Base-by-base conservation (phyloP, 2,113 vertebrate species). In the Junco hyemalis region DNA sequence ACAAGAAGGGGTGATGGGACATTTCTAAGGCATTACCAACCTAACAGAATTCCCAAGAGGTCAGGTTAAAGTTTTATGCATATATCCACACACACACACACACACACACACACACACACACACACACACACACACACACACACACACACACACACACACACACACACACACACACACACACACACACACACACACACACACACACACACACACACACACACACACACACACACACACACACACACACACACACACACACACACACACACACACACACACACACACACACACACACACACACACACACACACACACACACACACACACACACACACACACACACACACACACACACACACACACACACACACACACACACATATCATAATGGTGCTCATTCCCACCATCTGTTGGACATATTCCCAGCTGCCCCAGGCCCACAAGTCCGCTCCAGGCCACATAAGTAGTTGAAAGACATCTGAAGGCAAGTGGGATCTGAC, bases 1-100 rank as follows among this genome's bases (percentile, higher is more conserved):
- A 42, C 28, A 60, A 56, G 23, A 71, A 59, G 38, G 7, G 14
- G 9, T 56, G 25, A 80, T 48, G 24, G 9, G 5, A 38, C 22
- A 48, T 23, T 28, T 29, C 9, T 33, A 25, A 33, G 28, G 33
- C 13, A 69, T 23, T 36, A 48, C 7, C 28, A 76, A 59, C 10
- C 35, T 38, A 47, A 35, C 0, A 4, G 38, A 76, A 35, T 18
- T 79, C 8, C 21, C 23, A 33, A 24, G 23, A 64, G 21, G 24
- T 44, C 2, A 2, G 10, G 23, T 63, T 82, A 35, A 80, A 70
- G 16, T 72, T 88, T 86, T 51, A 51, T 65, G 11, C 2, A 4
- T 36, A n/a, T 20, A 72, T n/a, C 19, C 8, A 12, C 35, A 11
- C 1, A 0, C 22, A 47, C 47, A 21, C 7, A 44, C 5, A 22